Percentiles rank a stretch among this genome's conserved stretches.
phyloP scores from a whole-genome alignment of 2,888 invertebrate species.

The Tuberolachnus salignus region DNA sequence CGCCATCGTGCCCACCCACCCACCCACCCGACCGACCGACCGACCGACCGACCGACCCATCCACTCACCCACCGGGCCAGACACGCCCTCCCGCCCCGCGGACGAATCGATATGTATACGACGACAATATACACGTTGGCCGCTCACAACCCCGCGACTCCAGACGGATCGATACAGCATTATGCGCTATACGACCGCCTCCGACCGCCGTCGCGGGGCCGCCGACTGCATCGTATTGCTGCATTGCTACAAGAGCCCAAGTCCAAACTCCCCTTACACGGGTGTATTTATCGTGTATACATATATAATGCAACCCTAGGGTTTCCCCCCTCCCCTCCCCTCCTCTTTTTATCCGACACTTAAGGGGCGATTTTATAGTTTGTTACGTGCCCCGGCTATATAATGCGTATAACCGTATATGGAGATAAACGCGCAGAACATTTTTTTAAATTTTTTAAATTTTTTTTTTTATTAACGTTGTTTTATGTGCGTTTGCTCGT shows the following conservation, averaged over 20 bases:
- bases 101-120: conserved; percentile 34
- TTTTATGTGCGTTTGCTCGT: conserved; percentile 59
- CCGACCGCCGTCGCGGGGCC: background rate
- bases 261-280: background rate
- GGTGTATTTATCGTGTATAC: too few species aligned
- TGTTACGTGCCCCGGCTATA: too few species aligned
- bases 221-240: conserved; percentile 7
- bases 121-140: too few species aligned
- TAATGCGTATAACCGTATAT: too few species aligned
- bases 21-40: background rate
- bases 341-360: too few species aligned
- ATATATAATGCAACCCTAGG: too few species aligned
- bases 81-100: conserved; percentile 17
- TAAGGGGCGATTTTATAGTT: background rate
- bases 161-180: background rate
- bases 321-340: too few species aligned
- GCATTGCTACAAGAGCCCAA: conserved; percentile 31
- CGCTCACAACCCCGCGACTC: too few species aligned
- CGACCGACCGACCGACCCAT: background rate
- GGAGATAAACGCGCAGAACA: background rate
- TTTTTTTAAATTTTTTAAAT: background rate
- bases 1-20: background rate
- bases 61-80: background rate
- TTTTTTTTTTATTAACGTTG: background rate
- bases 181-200: conserved; percentile 13